Base-by-base conservation (phyloP, 2,113 vertebrate genomes). In the Grus americana region DNA sequence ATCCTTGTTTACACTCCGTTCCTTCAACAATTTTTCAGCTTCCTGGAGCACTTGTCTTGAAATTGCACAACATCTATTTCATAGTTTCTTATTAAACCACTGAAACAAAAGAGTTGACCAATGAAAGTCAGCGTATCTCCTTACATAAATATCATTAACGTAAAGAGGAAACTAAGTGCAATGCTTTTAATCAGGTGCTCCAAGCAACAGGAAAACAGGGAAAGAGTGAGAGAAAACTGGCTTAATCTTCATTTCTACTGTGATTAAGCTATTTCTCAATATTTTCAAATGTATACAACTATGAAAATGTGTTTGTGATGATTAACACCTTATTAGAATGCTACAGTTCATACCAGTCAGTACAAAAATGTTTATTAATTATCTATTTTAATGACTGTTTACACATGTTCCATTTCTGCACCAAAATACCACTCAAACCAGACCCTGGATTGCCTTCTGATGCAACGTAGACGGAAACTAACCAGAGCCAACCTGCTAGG, bases 51-150 rank as follows among this genome's bases (percentile, higher is more conserved):
- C 59, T 61, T 76, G 36, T 65, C 74, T 79, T 70, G 84, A 67
- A 73, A 27, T 97, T 94, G 72, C 32, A 46, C 75, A 95, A 94
- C 40, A n/a, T 55, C 76, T 83, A 62, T 94, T 97, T 95, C 75
- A 93, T 71, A 94, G 80, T 88, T 98, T 97, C 95, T 96, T 96
- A 96, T 97, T 86, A 92, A 95, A 78, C 93, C 59, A 62, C 66
- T 92, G 88, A 95, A 95, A 84, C 87, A 97, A 95, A 96, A 61
- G 80, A 68, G 50, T 5, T 44, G 71, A 22, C 91, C 72, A 95
- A 91, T 92, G 82, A 92, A 93, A 97, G 67, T 10, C 74, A 54
- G 72, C 12, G 15, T 95, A 76, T 58, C 61, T 40, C 65, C 84
- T 90, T 90, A 89, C 61, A 79, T 95, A 94, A 95, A 90, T 46